Percentiles rank a stretch among this genome's conserved stretches.
Conservation (phyloP, 2,113 vertebrate species). For the Chloebia gouldiae region DNA sequence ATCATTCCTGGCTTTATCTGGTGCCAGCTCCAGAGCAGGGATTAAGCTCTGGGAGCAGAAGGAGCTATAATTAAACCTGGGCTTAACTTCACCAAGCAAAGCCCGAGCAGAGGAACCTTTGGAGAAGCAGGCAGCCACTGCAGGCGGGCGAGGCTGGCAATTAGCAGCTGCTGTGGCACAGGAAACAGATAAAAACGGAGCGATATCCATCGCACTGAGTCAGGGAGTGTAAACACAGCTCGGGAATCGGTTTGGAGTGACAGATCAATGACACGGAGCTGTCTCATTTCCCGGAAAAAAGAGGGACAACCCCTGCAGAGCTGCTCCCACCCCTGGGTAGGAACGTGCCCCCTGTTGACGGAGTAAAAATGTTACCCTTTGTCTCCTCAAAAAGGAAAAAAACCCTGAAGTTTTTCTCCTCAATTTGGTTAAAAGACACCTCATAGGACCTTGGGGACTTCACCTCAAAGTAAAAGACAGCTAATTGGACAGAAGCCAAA, state of each 20-base stretch:
- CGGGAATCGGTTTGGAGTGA: neutral
- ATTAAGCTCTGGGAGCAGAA: neutral
- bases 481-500: too few relatives aligned
- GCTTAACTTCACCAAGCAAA: neutral
- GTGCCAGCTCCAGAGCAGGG: neutral
- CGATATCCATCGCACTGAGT: conserved; percentile 1
- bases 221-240: neutral
- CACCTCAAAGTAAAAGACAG: too few relatives aligned
- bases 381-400: too few relatives aligned
- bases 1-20: neutral
- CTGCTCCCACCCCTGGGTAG: neutral
- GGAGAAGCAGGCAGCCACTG: neutral
- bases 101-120: neutral
- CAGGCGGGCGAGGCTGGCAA: neutral
- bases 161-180: neutral
- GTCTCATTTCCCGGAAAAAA: neutral
- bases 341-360: too few relatives aligned
- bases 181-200: conserved; percentile 18
- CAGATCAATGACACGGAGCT: neutral
- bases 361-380: too few relatives aligned
- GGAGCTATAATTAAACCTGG: neutral
- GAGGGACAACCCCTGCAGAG: neutral
- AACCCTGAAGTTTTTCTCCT: too few relatives aligned
- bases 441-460: too few relatives aligned
- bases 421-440: too few relatives aligned